Conservation (phyloP, 2,113 vertebrate genomes). For the Amphilophus citrinellus region DNA sequence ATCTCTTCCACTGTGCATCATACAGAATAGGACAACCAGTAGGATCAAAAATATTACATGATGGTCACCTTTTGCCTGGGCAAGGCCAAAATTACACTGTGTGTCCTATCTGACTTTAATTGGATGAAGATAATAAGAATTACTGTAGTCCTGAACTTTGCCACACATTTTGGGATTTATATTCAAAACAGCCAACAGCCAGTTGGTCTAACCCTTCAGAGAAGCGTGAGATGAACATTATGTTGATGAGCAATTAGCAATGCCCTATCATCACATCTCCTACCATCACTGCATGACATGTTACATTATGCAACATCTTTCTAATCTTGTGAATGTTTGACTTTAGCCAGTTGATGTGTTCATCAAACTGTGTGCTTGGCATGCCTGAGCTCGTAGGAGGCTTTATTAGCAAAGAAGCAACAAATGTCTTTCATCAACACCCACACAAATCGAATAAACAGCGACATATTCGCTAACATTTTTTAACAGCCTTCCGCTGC, state of each 20-base stretch:
- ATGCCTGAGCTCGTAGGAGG: constrained; percentile 21
- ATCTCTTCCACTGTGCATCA: too few species aligned
- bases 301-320: not conserved
- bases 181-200: not conserved
- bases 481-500: constrained; percentile 7
- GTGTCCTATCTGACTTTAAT: too few species aligned
- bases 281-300: not conserved
- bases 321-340: constrained; percentile 14
- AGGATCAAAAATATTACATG: too few species aligned
- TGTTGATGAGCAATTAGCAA: constrained; percentile 6
- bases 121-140: too few species aligned
- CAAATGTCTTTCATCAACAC: constrained; percentile 30
- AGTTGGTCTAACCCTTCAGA: not conserved
- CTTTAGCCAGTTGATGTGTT: constrained; percentile 11
- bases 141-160: too few species aligned
- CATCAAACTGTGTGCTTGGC: not conserved
- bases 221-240: not conserved
- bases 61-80: too few species aligned
- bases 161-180: not conserved
- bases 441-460: constrained; percentile 31
- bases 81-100: too few species aligned
- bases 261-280: not conserved
- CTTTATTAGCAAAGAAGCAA: constrained; percentile 37
- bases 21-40: too few species aligned
- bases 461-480: constrained; percentile 32